phyloP scores from a whole-genome alignment of 2,113 vertebrate species.

The Sceloporus tristichus region DNA sequence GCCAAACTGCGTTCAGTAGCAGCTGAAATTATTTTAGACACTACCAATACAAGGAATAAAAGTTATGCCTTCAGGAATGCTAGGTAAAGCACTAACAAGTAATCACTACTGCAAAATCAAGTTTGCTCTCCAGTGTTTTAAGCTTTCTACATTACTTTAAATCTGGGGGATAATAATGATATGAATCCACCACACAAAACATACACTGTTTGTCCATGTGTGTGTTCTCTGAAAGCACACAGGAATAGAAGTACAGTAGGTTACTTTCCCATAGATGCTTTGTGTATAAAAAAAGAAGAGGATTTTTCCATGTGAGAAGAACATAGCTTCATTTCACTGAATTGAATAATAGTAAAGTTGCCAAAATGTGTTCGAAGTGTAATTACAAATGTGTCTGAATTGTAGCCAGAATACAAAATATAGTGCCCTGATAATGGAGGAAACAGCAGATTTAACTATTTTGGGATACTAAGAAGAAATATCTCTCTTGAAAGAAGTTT shows the following conservation, averaged over 20 bases:
- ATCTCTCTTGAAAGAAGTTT: constrained; percentile 65
- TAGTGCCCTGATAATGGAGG: constrained; percentile 49
- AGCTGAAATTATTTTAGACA: constrained; percentile 42
- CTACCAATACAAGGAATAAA: constrained; percentile 59
- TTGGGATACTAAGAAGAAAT: constrained; percentile 67
- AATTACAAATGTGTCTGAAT: constrained; percentile 60
- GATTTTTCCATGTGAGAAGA: constrained; percentile 40
- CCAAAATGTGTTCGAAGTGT: constrained; percentile 25
- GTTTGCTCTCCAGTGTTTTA: constrained; percentile 55
- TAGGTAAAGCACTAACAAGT: constrained; percentile 71
- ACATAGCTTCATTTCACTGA: constrained; percentile 64
- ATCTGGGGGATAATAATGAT: constrained; percentile 51
- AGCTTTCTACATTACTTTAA: constrained; percentile 49
- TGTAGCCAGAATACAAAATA: constrained; percentile 60
- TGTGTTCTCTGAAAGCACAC: constrained; percentile 28
- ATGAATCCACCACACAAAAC: constrained; percentile 59
- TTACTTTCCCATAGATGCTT: constrained; percentile 48
- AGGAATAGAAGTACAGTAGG: constrained; percentile 36
- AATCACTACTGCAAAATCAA: constrained; percentile 68
- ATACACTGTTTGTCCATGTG: not conserved
- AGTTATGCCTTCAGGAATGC: constrained; percentile 70
- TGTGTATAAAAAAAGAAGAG: constrained; percentile 58
- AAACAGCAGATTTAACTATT: constrained; percentile 64
- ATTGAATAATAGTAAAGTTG: constrained; percentile 59
- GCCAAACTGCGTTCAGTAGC: not conserved